A percentile compares a stretch with the other conserved stretches of the same genome.
Evolutionary conservation across 2,113 vertebrate species (phyloP).

Genomic region (Donacobius atricapilla): DNA sequence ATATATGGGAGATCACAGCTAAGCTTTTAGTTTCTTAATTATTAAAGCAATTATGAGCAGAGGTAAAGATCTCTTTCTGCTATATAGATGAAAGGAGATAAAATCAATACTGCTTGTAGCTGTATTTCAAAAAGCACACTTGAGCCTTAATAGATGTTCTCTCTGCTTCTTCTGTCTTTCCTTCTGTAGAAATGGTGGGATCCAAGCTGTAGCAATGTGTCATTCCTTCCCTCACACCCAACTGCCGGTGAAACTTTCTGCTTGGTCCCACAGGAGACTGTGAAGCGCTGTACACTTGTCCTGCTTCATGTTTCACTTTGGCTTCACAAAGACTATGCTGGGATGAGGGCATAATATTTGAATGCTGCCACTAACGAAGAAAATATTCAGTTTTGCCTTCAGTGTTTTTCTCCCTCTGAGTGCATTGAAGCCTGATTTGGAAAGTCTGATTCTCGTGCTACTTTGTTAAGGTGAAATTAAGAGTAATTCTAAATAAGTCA

Average conservation of each 20-base stretch:
- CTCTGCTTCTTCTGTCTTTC: not conserved
- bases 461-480: not conserved
- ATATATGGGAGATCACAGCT: not conserved
- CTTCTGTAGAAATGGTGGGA: not conserved
- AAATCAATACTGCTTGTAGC: not conserved
- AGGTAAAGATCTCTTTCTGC: not conserved
- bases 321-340: not conserved
- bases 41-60: not conserved
- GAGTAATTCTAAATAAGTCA: not conserved
- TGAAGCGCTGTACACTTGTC: not conserved
- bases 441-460: not conserved
- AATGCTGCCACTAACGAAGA: not conserved
- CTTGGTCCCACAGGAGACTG: not conserved
- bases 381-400: not conserved
- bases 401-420: not conserved
- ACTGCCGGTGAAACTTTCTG: not conserved
- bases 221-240: not conserved
- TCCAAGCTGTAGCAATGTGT: not conserved
- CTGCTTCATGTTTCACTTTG: not conserved
- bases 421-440: not conserved
- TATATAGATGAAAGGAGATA: not conserved
- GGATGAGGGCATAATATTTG: not conserved
- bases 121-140: not conserved
- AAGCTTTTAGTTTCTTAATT: not conserved
- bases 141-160: not conserved